Conservation (phyloP, 2,888 invertebrate species). For the Erpobdella octoculata region DNA sequence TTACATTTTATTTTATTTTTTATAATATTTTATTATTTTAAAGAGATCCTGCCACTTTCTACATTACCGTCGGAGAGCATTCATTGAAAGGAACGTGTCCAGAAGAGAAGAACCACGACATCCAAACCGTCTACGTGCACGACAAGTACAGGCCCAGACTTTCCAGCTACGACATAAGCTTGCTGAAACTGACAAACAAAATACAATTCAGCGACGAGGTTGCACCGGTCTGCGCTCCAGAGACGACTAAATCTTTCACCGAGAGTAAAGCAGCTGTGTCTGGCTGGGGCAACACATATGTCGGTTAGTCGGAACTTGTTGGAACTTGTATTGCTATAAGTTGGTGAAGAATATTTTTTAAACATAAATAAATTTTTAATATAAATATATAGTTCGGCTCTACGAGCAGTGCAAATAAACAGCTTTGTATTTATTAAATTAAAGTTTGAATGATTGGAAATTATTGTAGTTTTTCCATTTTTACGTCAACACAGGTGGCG, state of each 20-base stretch:
- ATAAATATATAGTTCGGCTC: too few relatives aligned
- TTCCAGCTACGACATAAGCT: conserved; percentile 4
- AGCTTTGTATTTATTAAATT: too few relatives aligned
- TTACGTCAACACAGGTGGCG: not conserved
- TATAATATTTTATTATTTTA: not conserved
- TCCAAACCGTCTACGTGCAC: conserved; percentile 17
- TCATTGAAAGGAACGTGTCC: not conserved
- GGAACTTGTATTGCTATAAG: too few relatives aligned
- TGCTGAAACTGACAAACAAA: conserved; percentile 2
- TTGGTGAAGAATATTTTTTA: not conserved
- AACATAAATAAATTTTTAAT: too few relatives aligned
- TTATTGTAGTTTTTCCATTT: too few relatives aligned
- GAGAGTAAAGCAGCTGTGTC: conserved; percentile 2
- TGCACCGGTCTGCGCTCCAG: conserved; percentile 14
- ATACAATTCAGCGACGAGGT: conserved; percentile 2
- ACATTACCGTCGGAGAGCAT: not conserved
- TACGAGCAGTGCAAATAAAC: too few relatives aligned
- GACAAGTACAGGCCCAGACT: conserved; percentile 20
- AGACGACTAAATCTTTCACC: not conserved
- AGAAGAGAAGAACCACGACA: not conserved
- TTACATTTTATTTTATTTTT: not conserved
- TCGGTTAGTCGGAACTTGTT: not conserved
- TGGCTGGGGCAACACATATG: conserved; percentile 14
- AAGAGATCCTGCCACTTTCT: not conserved
- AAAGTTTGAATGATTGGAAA: too few relatives aligned